Evolutionary conservation across 2,797 vertebrate species (phyloP), one percentile per base, ranked within the genome.

Genomic region (Adrianichthys oophorus): DNA sequence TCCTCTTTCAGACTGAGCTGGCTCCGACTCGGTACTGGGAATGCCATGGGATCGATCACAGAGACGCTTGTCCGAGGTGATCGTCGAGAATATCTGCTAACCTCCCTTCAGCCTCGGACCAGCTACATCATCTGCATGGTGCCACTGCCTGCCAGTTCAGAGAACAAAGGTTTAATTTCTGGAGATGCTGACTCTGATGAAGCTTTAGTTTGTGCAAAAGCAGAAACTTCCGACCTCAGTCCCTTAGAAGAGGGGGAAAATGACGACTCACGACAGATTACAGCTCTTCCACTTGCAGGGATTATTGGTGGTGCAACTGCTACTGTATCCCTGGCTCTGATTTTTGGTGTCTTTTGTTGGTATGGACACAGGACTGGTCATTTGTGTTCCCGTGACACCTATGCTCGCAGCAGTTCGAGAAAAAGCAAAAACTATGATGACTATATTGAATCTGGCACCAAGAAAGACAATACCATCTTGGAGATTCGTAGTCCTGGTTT

Each of bases 121-220:
- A 94, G 92, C 85, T 98, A 98, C 71, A 91, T 96, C 72, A 95
- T 97, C 81, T 98, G 95, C 79, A 94, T 98, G 93, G 94, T 95
- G 65, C 94, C 95, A 17, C 90, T 96, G 72, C 88, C 93, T 48
- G 82, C 91, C 0, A 88, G 91, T 56, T 85, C 85, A 29, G 89
- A 87, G 66, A 86, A 62, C 62, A 90, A 83, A 70, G 87, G 86
- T 13, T 49, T 18, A 0, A 68, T 88, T 67, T 68, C 88, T 46
- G 91, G 89, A 0, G 89, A 93, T 56, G 68, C 85, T 48, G 87
- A 94, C 55, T 78, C 93, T 0, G 93, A 95, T 7, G 94, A 96
- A 72, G 92, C 93, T 4, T 92, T 94, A 0, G 95, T 96, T 54
- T 98, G 96, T 4, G 95, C 95, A 64, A 95, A 96, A 86, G 94